Evolutionary conservation across 2,797 vertebrate species (phyloP), one percentile per base, ranked within the genome.

Genomic region (Epinephelus awoara): DNA sequence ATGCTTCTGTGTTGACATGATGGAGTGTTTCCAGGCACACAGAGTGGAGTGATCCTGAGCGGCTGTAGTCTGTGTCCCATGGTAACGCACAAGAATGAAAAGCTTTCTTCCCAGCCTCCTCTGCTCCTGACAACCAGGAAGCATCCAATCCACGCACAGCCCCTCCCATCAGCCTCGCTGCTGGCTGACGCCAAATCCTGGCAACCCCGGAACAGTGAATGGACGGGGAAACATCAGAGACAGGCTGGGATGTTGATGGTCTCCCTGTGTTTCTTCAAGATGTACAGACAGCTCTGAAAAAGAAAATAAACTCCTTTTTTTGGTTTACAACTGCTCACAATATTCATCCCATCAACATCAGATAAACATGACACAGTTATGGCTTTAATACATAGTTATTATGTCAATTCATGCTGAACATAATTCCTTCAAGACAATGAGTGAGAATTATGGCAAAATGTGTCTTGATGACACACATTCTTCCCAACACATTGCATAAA

Each of bases 121-220:
- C 77, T 83, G 73, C 80, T 90, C 81, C 80, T 88, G 81, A 89
- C 82, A 82, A 87, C 83, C 82, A 86, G 84, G 82, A 88, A 86
- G 82, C 79, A 64, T 90, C 90, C 90, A 89, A 91, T 92, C 90
- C 81, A 66, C 42, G 29, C 65, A 7, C 75, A 27, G 68, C 59
- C 67, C 75, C 67, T 72, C 78, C 61, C 72, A 19, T 38, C 67
- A 38, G 75, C 25, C 61, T 54, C 5, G 15, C 49, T 34, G 51
- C 59, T 9, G 82, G 72, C 62, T 63, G 51, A 13, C 4, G 0
- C 63, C 19, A 89, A 89, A 89, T 84, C 67, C 59, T 84, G 88
- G 84, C 62, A 44, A 42, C n/a, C 34, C 14, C 18, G 44, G 5
- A 14, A 17, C 23, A 15, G 7, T 21, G 13, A 61, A 38, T 42